These are phyloP conservation scores for Volucella zonaria DNA, from an alignment of 2,888 invertebrate species.

Conservation along the genomic window DNA sequence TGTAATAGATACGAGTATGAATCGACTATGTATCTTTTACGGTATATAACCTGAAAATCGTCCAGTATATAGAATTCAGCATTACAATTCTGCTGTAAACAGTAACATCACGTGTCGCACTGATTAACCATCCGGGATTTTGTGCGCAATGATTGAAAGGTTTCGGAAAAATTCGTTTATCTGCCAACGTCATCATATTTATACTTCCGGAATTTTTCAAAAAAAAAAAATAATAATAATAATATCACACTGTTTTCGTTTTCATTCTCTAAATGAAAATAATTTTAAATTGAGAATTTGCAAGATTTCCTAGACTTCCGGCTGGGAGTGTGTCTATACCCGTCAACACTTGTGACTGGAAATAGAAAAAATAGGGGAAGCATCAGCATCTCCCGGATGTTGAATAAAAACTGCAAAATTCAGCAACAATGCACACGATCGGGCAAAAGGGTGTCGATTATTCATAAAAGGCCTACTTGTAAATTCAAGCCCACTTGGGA, in stretches of 20 bases:
- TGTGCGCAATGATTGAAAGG: constrained; percentile 38
- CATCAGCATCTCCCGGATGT: constrained; percentile 9
- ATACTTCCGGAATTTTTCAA: constrained; percentile 49
- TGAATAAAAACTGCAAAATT: constrained; percentile 32
- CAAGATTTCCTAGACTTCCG: constrained; percentile 56
- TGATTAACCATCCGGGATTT: too few relatives aligned
- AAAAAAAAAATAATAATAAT: background rate
- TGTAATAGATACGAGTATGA: too few relatives aligned
- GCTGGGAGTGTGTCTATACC: constrained; percentile 53
- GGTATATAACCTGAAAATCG: too few relatives aligned
- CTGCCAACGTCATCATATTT: constrained; percentile 62
- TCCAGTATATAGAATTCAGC: too few relatives aligned
- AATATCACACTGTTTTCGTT: background rate
- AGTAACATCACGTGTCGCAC: too few relatives aligned
- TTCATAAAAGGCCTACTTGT: background rate
- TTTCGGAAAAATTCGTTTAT: constrained; percentile 65
- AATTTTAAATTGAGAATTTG: constrained; percentile 49
- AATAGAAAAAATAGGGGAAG: background rate
- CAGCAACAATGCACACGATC: constrained; percentile 5
- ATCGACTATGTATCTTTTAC: too few relatives aligned
- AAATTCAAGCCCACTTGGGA: too few relatives aligned
- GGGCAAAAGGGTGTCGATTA: constrained; percentile 1
- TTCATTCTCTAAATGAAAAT: constrained; percentile 36
- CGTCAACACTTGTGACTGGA: too few relatives aligned
- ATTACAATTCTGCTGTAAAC: too few relatives aligned